Percentiles rank a stretch among this genome's conserved stretches.
phyloP scores from a whole-genome alignment of 2,113 vertebrate species.

The Echinops telfairi region DNA sequence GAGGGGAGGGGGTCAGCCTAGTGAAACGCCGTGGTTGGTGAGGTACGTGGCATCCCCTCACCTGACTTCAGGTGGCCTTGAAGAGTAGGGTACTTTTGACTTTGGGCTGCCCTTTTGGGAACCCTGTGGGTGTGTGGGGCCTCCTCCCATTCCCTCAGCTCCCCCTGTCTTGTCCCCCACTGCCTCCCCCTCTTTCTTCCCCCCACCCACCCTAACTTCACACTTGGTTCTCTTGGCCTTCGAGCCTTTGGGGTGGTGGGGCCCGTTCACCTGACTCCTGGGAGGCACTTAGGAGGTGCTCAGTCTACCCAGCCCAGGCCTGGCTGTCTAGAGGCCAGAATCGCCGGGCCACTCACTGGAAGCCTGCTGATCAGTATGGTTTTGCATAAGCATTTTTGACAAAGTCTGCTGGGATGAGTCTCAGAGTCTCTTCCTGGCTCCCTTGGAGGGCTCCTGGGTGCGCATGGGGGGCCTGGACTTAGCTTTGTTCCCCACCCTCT shows the following conservation, averaged over 20 bases:
- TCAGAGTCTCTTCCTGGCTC: background rate
- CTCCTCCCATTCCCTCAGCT: background rate
- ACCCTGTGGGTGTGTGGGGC: background rate
- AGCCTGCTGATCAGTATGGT: background rate
- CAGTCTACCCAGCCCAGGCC: background rate
- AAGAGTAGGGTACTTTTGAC: background rate
- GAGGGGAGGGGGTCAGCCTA: background rate
- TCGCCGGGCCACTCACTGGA: background rate
- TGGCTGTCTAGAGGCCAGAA: background rate
- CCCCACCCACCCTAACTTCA: background rate
- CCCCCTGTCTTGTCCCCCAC: background rate
- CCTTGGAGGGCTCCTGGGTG: too few relatives aligned
- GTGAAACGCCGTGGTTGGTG: background rate
- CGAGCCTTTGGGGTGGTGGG: background rate
- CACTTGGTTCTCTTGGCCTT: background rate
- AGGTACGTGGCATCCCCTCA: background rate
- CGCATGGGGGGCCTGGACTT: too few relatives aligned
- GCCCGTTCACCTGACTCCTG: background rate
- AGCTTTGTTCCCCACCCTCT: background rate
- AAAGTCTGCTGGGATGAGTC: background rate
- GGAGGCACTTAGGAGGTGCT: background rate
- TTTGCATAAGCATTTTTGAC: constrained; percentile 35
- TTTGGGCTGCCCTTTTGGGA: background rate
- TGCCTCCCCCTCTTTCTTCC: background rate
- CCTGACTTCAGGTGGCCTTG: background rate